Evolutionary conservation across 2,888 invertebrate species (phyloP).

Genomic region (Rosalia funebris): DNA sequence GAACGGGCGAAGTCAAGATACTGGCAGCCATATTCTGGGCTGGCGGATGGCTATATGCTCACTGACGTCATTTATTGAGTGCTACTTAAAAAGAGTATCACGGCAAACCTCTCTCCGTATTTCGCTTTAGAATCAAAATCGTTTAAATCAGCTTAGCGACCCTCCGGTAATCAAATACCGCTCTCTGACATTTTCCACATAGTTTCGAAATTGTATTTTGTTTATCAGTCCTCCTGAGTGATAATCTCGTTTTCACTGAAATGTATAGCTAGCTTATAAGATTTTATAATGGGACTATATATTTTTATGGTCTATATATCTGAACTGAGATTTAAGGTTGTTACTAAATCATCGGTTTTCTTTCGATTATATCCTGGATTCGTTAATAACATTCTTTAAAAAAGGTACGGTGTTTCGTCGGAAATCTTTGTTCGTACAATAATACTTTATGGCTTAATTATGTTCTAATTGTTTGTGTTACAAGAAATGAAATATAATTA

Average conservation of each 20-base stretch:
- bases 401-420: too few relatives aligned
- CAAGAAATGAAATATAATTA: too few relatives aligned
- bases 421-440: too few relatives aligned
- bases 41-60: constrained; percentile 55
- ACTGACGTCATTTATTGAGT: constrained; percentile 60
- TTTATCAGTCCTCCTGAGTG: constrained; percentile 51
- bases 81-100: constrained; percentile 54
- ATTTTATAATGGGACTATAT: constrained; percentile 34
- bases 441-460: too few relatives aligned
- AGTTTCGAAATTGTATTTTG: constrained; percentile 60
- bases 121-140: constrained; percentile 51
- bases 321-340: too few relatives aligned
- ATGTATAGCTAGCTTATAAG: constrained; percentile 31
- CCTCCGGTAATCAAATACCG: constrained; percentile 57
- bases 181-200: constrained; percentile 58
- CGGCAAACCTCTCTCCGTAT: constrained; percentile 46
- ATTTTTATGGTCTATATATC: neutral
- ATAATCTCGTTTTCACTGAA: constrained; percentile 33
- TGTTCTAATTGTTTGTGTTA: too few relatives aligned
- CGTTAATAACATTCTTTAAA: too few relatives aligned
- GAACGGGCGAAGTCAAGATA: constrained; percentile 47
- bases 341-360: too few relatives aligned
- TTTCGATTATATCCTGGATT: too few relatives aligned
- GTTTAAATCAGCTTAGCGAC: constrained; percentile 55
- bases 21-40: constrained; percentile 59